Base-by-base conservation (phyloP, 2,797 vertebrate genomes). In the Lycodopsis pacificus region DNA sequence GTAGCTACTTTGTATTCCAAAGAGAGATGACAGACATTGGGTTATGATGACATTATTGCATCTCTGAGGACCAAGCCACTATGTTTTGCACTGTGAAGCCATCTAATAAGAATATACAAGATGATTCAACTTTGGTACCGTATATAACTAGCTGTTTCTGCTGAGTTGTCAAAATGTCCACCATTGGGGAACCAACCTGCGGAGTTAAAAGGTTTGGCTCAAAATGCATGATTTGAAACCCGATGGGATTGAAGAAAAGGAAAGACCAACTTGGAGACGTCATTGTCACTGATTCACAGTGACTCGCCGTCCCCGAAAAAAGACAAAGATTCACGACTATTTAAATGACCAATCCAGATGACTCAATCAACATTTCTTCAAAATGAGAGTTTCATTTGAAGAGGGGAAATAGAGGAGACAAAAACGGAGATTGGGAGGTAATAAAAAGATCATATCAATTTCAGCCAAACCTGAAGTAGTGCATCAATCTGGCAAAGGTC, bases 381-480 rank as follows among this genome's bases (percentile, higher is more conserved):
- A 70, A 81, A 69, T 38, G 34, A 75, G 22, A 67, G 5, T 54
- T 58, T 69, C 14, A 40, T 80, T 65, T 75, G 51, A 36, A 22
- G 51, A 65, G 34, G 25, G 59, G 58, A 76, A 77, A 71, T 53
- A 67, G 27, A 67, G 57, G 36, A 77, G 40, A 67, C 4, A 48
- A 53, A 80, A 71, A 64, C 2, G 56, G 65, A 71, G 64, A 74
- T 58, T 25, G 73, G 73, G 76, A 51, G 32, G 67, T 72, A 77
- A 84, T 69, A 56, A 71, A 63, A 77, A 14, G 13, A 85, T 81
- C 48, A 71, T 54, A 76, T 85, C 22, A 46, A 65, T 82, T 85
- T 79, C 61, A 69, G 67, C 54, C 25, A 51, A 66, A 81, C 49
- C 34, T 63, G 40, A 54, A 86, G 68, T 57, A 70, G 75, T 48